Evolutionary conservation across 2,113 vertebrate species (phyloP), one percentile per base, ranked within the genome.

Genomic region (Pongo abelii): DNA sequence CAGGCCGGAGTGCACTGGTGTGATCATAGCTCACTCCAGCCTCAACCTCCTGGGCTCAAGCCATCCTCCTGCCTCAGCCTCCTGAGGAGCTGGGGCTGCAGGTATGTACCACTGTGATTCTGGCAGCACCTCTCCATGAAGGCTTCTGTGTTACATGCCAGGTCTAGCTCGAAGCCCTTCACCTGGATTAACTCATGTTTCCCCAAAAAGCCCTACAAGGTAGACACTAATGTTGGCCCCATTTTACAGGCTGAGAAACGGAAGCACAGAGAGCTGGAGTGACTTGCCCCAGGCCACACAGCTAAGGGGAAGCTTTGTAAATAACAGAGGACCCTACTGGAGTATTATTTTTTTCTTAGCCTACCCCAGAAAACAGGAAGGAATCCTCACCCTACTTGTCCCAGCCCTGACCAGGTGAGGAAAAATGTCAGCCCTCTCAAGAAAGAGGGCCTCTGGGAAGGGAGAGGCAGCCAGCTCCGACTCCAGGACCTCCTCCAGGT

Each of bases 41-140:
- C 32, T 69, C 32, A 16, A 69, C 14, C 67, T 69, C 32, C 32
- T 35, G 67, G 67, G 6, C 67, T 69, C 67, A 35, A 69, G 67
- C 1, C 30, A 35, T n/a, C 32, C 32, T 69, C 32, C 67, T 35
- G 32, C 67, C 67, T 69, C 14, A 18, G 67, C 67, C 67, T 69
- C 67, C 32, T 14, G 3, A 69, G 32, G 6, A 35, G 67, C 32
- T 69, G 67, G 64, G 67, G 32, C 32, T 18, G 32, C 67, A 69
- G 67, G 32, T 17, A 6, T n/a, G 32, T 1, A 17, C 32, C 32
- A 18, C 67, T 35, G 16, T 3, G 13, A 4, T 8, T 27, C 3
- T 2, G 17, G 32, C 18, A 32, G 14, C 8, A 7, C 14, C 3
- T 35, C 18, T 8, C 10, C 0, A 1, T 11, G 52, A 80, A 6